Base-by-base conservation (phyloP, 2,797 vertebrate species). In the Eidolon dupreanum region DNA sequence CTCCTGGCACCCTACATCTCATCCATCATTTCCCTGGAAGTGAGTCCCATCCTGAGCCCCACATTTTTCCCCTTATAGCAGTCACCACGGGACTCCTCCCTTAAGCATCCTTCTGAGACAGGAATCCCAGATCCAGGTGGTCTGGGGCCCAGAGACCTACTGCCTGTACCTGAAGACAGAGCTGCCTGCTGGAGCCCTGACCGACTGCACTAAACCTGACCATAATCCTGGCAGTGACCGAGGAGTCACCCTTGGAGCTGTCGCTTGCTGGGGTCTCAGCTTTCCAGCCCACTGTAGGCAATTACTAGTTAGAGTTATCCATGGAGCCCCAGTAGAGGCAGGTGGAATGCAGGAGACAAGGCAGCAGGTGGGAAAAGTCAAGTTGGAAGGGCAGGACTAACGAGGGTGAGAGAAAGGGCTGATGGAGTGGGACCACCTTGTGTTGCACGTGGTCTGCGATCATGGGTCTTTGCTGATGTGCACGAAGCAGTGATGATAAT, bases 101-200 rank as follows among this genome's bases (percentile, higher is more conserved):
- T 20, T 36, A 36, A 46, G 38, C 33, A 1, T 43, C 55, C n/a
- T 57, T 87, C 41, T 81, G 83, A 55, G 53, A 26, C 28, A 3
- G 33, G 43, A 73, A 79, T 85, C 92, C 95, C 81, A 85, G 87
- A 90, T 88, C 97, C 95, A 59, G 94, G 96, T 96, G 93, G 51
- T 93, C 93, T 71, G 79, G 85, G 95, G 74, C 89, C 96, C 0
- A 1, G 84, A 97, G 94, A 85, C 85, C 41, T 88, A 10, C 93
- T 51, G 57, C 41, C 9, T 94, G 59, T 85, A 83, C 95, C 97
- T 97, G 96, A 94, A 97, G 96, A 96, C 49, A 8, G 65, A 77
- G 85, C 95, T 93, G 79, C 98, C 96, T 88, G 43, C 85, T 96
- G 94, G 90, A 96, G 95, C 94, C 75, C 96, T 95, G 97, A 97